Percentiles rank a stretch among this genome's conserved stretches.
These are phyloP conservation scores for Centropristis striata DNA, from an alignment of 2,113 vertebrate species.

Conservation along the genomic window DNA sequence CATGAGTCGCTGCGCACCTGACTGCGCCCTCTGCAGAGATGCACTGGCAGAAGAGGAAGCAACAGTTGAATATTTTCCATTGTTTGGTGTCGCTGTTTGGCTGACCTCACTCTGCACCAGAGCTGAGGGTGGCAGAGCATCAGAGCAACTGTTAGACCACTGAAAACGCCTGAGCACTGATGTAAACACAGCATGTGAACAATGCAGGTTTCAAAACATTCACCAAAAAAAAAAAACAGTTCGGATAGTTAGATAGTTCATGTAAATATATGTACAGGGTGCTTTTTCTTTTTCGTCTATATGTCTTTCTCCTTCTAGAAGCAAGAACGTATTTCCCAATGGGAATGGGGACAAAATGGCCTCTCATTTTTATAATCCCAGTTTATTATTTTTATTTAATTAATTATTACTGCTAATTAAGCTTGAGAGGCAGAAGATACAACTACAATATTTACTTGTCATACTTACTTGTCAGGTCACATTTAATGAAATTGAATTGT, in stretches of 20 bases:
- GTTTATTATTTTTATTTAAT: too few species aligned
- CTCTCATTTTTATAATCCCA: too few species aligned
- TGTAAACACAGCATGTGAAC: background rate
- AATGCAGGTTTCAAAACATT: background rate
- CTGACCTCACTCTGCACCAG: conserved; percentile 32
- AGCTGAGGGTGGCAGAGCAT: conserved; percentile 9
- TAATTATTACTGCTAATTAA: too few species aligned
- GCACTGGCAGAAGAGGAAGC: background rate
- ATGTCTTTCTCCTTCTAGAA: too few species aligned
- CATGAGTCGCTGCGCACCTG: background rate
- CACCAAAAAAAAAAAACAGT: background rate
- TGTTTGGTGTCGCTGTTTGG: conserved; percentile 11
- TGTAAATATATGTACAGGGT: background rate
- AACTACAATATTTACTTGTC: too few species aligned
- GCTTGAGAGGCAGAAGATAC: too few species aligned
- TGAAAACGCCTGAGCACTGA: background rate
- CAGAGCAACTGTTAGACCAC: conserved; percentile 10
- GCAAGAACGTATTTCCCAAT: too few species aligned
- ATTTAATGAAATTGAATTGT: too few species aligned
- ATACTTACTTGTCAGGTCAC: too few species aligned
- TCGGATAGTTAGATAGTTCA: background rate
- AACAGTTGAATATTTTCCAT: background rate
- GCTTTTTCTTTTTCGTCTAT: background rate
- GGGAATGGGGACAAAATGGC: too few species aligned
- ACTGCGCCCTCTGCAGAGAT: background rate